A percentile compares a stretch with the other conserved stretches of the same genome.
Conservation (phyloP, 2,113 vertebrate species). For the Trichechus manatus region DNA sequence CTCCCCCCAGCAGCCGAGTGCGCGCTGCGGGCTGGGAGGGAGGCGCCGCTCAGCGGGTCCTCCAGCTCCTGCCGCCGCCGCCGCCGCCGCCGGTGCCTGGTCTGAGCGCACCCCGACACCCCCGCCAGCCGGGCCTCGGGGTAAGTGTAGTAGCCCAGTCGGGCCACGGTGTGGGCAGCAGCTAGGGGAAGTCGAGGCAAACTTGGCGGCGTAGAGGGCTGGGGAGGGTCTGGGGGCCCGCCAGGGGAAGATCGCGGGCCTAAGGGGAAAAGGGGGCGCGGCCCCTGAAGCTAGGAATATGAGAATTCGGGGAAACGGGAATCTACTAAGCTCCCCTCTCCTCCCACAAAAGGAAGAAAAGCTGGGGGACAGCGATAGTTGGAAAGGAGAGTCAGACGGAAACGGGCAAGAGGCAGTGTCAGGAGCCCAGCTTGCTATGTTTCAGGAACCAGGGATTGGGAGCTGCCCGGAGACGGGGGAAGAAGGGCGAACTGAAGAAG, state of each 20-base stretch:
- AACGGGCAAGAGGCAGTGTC: neutral
- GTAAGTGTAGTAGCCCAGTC: conserved; percentile 69
- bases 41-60: neutral
- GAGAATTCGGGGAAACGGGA: neutral
- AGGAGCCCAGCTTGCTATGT: neutral
- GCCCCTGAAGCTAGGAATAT: neutral
- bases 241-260: neutral
- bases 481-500: neutral
- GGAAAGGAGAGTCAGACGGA: neutral
- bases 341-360: too few species aligned
- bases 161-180: neutral
- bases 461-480: neutral
- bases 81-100: neutral
- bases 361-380: neutral
- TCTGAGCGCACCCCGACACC: conserved; percentile 5
- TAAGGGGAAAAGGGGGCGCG: conserved; percentile 58
- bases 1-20: conserved; percentile 41
- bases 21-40: conserved; percentile 49
- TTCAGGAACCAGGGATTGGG: neutral
- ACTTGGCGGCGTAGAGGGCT: conserved; percentile 50
- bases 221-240: neutral
- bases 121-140: conserved; percentile 55
- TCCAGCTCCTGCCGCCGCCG: neutral
- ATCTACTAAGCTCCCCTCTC: neutral
- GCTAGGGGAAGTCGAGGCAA: conserved; percentile 50